Evolutionary conservation across 2,113 vertebrate species (phyloP), one percentile per base, ranked within the genome.

Genomic region (Anser cygnoides): DNA sequence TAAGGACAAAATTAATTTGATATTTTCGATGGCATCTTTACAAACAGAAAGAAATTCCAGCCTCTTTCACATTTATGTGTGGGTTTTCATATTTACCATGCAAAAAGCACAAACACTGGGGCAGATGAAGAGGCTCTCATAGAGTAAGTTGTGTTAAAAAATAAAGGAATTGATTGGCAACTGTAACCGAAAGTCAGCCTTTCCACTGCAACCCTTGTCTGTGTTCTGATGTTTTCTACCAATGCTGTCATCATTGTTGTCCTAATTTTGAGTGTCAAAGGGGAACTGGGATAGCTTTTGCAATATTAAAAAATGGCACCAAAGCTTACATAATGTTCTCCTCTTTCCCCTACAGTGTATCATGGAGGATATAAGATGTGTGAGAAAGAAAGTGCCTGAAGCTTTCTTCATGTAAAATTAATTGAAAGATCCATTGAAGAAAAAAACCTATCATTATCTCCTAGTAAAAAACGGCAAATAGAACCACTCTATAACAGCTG

Each of bases 361-460:
- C 49, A 85, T 9, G 29, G 74, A 76, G 71, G 17, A 85, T 43
- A 19, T 35, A 90, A 87, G 23, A 79, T 25, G 5, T 61, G 35
- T 83, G 62, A 93, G 90, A 83, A 85, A 54, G 25, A 85, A 81
- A 94, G 65, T 37, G 39, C 85, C 88, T 74, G 44, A 83, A 95
- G 67, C 58, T 83, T 71, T n/a, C 37, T 70, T 88, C 75, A 73
- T 86, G 25, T 71, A 93, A 89, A 94, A 63, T 80, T 93, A 88
- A 84, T 71, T 77, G 13, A 46, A 85, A 82, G 11, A 22, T 4
- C n/a, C n/a, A 71, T 46, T 71, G 66, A 89, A 67, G 57, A 77
- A 20, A 89, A 93, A 70, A 2, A 1, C 8, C 59, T 63, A 61
- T 55, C 33, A 75, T 87, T 92, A 77, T n/a, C 23, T 37, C 31